Percentiles rank a stretch among this genome's conserved stretches.
Conservation (phyloP, 2,888 invertebrate species). For the Macroteleia sp. region DNA sequence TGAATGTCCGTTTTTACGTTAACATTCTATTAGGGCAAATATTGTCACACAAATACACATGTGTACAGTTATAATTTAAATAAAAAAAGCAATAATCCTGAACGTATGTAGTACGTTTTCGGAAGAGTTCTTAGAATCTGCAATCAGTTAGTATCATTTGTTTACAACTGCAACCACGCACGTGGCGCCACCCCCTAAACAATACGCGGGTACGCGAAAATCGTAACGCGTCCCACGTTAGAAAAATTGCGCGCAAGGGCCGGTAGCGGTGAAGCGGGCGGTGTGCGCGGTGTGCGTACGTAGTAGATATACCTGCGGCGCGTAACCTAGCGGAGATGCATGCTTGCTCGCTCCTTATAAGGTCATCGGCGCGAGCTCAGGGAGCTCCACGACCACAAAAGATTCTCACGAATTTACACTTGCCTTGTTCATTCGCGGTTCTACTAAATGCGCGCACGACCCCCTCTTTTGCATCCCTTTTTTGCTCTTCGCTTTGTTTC, state of each 20-base stretch:
- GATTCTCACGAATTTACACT: constrained; percentile 75
- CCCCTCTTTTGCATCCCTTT: constrained; percentile 59
- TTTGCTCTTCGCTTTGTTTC: constrained; percentile 57
- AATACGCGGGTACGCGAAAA: constrained; percentile 34
- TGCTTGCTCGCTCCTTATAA: constrained; percentile 82
- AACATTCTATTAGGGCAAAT: too few species aligned
- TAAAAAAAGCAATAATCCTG: too few species aligned
- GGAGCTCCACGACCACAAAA: constrained; percentile 75
- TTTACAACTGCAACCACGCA: constrained; percentile 9
- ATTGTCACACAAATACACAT: too few species aligned
- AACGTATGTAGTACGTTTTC: too few species aligned
- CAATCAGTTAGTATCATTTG: constrained; percentile 23
- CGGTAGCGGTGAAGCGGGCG: constrained; percentile 17
- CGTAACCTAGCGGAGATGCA: too few species aligned
- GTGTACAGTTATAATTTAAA: too few species aligned
- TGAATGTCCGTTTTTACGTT: too few species aligned
- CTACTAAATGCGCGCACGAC: constrained; percentile 66
- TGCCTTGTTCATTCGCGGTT: constrained; percentile 67
- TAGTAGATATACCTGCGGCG: too few species aligned
- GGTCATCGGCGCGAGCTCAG: constrained; percentile 77
- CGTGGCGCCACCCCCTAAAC: constrained; percentile 23
- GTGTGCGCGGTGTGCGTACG: constrained; percentile 43
- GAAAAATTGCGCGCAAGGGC: constrained; percentile 33
- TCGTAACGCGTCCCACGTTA: constrained; percentile 52
- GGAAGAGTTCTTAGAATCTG: too few species aligned